These are phyloP conservation scores for Sarcoramphus papa DNA, from an alignment of 2,797 vertebrate species.

Conservation along the genomic window DNA sequence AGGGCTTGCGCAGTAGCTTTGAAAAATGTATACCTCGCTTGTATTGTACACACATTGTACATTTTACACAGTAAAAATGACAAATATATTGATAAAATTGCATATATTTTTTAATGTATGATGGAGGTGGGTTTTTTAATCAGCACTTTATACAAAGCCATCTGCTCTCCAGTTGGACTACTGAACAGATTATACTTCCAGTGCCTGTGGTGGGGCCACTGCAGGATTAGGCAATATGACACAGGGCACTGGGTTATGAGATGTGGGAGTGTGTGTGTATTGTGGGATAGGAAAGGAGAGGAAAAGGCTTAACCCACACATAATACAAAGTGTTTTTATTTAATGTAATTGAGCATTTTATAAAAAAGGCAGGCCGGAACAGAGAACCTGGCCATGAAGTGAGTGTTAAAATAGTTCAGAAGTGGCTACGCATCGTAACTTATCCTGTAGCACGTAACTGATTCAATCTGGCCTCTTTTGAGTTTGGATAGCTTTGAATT, in stretches of 20 bases:
- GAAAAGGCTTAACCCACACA: not conserved
- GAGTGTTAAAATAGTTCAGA: not conserved
- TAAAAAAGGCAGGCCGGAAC: not conserved
- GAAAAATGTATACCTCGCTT: not conserved
- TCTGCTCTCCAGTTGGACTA: constrained; percentile 55
- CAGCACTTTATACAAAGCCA: constrained; percentile 35
- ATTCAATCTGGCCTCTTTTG: not conserved
- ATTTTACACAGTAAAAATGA: not conserved
- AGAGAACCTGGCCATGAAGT: not conserved
- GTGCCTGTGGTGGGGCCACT: not conserved
- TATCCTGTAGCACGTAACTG: rapidly evolving
- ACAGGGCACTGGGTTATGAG: constrained; percentile 23
- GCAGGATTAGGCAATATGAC: constrained; percentile 35
- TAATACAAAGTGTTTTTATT: not conserved
- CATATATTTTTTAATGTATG: not conserved
- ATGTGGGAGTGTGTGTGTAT: not conserved
- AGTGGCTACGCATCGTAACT: rapidly evolving
- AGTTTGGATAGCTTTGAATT: not conserved
- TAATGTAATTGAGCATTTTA: not conserved
- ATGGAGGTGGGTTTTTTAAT: constrained; percentile 12
- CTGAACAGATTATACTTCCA: constrained; percentile 31
- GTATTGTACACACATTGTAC: not conserved
- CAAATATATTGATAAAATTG: not conserved
- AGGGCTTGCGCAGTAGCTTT: not conserved
- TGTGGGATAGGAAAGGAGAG: not conserved